These are phyloP conservation scores for Amniataba percoides DNA, from an alignment of 2,797 vertebrate species.

Conservation along the genomic window DNA sequence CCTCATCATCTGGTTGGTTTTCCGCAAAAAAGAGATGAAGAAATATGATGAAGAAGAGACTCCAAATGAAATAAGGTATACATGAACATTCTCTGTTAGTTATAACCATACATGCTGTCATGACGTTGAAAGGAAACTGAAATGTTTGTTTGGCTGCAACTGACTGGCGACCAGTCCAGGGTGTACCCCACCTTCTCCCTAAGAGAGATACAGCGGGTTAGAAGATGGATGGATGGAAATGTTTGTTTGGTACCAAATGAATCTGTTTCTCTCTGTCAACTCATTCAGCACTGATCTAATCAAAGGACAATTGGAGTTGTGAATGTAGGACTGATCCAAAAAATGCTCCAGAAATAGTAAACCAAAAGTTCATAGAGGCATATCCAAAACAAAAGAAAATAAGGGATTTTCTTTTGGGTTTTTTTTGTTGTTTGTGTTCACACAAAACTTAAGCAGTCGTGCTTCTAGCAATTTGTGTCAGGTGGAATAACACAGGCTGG, in stretches of 20 bases:
- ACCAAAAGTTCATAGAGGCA: background rate
- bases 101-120: background rate
- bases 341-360: background rate
- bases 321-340: background rate
- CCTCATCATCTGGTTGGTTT: constrained; percentile 90
- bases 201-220: too few species aligned
- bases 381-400: too few species aligned
- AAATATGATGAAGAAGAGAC: constrained; percentile 95
- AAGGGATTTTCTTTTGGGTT: background rate
- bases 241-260: background rate
- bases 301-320: background rate
- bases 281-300: background rate
- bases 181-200: too few species aligned
- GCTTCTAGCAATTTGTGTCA: background rate
- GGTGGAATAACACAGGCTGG: constrained; percentile 49
- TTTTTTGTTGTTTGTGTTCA: background rate
- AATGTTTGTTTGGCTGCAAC: too few species aligned
- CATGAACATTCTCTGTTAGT: background rate
- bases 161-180: too few species aligned
- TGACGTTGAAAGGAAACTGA: background rate
- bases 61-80: constrained; percentile 94
- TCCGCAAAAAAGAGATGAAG: constrained; percentile 92
- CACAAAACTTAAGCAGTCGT: background rate
- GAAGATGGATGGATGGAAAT: too few species aligned
- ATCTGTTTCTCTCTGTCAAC: background rate